Evolutionary conservation across 2,888 invertebrate genomes (phyloP), one percentile per base, ranked within the genome.

Genomic region (Actias luna): DNA sequence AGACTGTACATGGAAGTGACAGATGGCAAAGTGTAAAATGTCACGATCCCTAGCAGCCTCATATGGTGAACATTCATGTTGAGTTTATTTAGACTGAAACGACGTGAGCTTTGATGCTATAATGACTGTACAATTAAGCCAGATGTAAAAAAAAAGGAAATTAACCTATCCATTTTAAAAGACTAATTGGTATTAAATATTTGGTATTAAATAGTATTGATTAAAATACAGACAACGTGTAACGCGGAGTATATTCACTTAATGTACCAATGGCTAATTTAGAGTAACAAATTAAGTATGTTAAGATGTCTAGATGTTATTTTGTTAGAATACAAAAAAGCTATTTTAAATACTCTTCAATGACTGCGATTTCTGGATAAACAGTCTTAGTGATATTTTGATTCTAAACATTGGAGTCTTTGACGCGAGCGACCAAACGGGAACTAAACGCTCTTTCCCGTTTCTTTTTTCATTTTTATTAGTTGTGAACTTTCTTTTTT

Each of bases 331-430:
- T 8, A 46, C 2, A 46, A 50, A 50, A 22, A 22, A 42, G 8
- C 18, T 25, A 22, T 25, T 25, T 50, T 22, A 50, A 50, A 50
- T 2, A 50, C 25, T 25, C 25, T 12, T 12, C 22, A 22, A 25
- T 25, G 25, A 22, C 46, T 50, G n/a, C 27, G n/a, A n/a, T 29
- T 55, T 55, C 55, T 29, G 55, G 66, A 67, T 65, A 65, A 68
- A 69, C 66, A 63, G 64, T 66, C 55, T 64, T 65, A 65, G 68
- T 65, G 64, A 63, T 68, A 64, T 69, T 68, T 72, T 62, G 62
- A 64, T 62, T 61, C 50, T 52, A 63, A 63, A 63, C 63, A 59
- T 36, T 31, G 5, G 22, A 18, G 36, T 63, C 39, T 50, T 52
- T 63, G 63, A 39, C 39, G 31, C 42, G 58, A 31, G 58, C 62